A percentile compares a stretch with the other conserved stretches of the same genome.
These are phyloP conservation scores for Spialia ferax DNA, from an alignment of 2,888 invertebrate species.

Conservation along the genomic window DNA sequence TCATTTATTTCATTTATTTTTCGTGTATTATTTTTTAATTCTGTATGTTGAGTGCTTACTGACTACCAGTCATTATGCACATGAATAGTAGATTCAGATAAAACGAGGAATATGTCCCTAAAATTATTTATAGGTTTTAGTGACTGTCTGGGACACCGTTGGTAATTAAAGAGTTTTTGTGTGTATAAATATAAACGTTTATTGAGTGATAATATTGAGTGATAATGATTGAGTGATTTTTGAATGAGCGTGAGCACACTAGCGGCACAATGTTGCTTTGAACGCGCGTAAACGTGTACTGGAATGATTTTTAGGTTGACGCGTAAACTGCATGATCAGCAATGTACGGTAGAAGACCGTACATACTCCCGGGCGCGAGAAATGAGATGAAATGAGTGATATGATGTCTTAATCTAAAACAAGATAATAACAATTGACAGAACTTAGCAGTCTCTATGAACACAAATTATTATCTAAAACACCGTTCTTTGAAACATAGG, in stretches of 20 bases:
- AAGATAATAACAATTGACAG: constrained; percentile 1
- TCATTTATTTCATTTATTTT: not conserved
- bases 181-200: too few relatives aligned
- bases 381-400: constrained; percentile 20
- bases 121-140: too few relatives aligned
- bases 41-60: not conserved
- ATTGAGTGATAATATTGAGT: too few relatives aligned
- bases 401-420: constrained; percentile 10
- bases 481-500: not conserved
- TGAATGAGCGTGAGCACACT: too few relatives aligned
- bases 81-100: constrained; percentile 4
- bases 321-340: too few relatives aligned
- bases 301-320: too few relatives aligned
- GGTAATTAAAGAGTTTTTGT: too few relatives aligned
- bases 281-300: too few relatives aligned
- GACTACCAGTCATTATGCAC: constrained; percentile 3
- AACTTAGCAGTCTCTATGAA: not conserved
- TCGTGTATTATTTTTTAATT: constrained; percentile 16
- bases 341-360: too few relatives aligned
- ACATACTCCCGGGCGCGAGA: constrained; percentile 16
- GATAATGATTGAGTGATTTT: too few relatives aligned
- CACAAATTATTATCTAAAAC: not conserved
- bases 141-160: too few relatives aligned
- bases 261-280: too few relatives aligned
- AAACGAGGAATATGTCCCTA: not conserved